Evolutionary conservation across 2,113 vertebrate genomes (phyloP).

Genomic region (Piliocolobus tephrosceles): DNA sequence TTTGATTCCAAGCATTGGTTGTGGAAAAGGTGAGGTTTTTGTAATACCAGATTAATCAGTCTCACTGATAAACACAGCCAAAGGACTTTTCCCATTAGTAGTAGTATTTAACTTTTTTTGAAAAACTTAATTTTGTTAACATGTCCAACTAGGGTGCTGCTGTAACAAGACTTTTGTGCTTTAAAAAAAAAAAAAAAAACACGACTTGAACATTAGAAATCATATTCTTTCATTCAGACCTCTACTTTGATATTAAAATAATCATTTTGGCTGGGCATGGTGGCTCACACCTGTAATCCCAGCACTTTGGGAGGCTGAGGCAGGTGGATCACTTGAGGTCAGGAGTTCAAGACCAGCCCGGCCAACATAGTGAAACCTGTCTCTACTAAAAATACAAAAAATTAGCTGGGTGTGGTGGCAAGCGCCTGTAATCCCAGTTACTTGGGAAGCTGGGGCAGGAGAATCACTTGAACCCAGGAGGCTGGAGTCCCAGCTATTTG

Average conservation of each 20-base stretch:
- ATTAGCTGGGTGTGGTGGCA: no score
- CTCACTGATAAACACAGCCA: neutral
- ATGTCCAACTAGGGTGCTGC: neutral
- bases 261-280: neutral
- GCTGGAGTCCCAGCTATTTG: no score
- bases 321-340: no score
- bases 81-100: neutral
- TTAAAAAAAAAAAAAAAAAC: neutral
- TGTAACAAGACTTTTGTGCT: neutral
- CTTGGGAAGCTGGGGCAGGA: no score
- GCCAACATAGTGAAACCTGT: no score
- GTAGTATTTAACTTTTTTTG: neutral
- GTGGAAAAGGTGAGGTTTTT: constrained; percentile 19
- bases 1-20: constrained; percentile 1
- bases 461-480: no score
- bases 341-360: no score
- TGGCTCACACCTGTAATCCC: no score
- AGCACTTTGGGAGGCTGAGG: no score
- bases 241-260: constrained; percentile 40
- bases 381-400: no score
- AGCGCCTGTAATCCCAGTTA: no score
- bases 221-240: neutral
- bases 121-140: neutral
- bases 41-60: neutral
- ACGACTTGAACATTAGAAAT: neutral